phyloP scores from a whole-genome alignment of 2,797 vertebrate genomes.

The Gobionotothen gibberifrons region DNA sequence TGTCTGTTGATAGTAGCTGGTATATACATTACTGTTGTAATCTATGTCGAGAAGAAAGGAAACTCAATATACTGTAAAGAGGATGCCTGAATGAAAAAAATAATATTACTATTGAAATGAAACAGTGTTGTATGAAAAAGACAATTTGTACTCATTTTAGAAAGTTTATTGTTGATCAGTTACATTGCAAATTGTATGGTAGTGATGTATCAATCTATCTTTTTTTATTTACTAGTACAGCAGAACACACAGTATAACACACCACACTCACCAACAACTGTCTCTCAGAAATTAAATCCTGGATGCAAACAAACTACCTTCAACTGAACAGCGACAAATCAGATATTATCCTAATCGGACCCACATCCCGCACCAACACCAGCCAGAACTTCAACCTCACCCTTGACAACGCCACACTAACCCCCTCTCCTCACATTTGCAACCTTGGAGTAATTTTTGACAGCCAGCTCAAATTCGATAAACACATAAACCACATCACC shows the following conservation, averaged over 20 bases:
- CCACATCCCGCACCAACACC: too few species aligned
- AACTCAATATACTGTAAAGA: constrained; percentile 60
- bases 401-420: too few species aligned
- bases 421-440: too few species aligned
- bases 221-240: constrained; percentile 39
- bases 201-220: constrained; percentile 60
- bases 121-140: constrained; percentile 68
- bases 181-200: constrained; percentile 70
- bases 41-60: constrained; percentile 61
- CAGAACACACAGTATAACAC: constrained; percentile 30
- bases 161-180: constrained; percentile 67
- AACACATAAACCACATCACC: too few species aligned
- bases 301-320: too few species aligned
- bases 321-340: too few species aligned
- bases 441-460: too few species aligned
- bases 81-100: constrained; percentile 61
- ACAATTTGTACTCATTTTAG: constrained; percentile 70
- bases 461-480: too few species aligned
- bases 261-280: constrained; percentile 24
- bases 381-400: too few species aligned
- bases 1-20: constrained; percentile 57
- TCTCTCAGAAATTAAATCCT: too few species aligned
- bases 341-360: too few species aligned
- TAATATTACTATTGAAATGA: constrained; percentile 58
- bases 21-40: constrained; percentile 53